phyloP scores from a whole-genome alignment of 2,797 vertebrate genomes.

The Pseudochaenichthys georgianus region DNA sequence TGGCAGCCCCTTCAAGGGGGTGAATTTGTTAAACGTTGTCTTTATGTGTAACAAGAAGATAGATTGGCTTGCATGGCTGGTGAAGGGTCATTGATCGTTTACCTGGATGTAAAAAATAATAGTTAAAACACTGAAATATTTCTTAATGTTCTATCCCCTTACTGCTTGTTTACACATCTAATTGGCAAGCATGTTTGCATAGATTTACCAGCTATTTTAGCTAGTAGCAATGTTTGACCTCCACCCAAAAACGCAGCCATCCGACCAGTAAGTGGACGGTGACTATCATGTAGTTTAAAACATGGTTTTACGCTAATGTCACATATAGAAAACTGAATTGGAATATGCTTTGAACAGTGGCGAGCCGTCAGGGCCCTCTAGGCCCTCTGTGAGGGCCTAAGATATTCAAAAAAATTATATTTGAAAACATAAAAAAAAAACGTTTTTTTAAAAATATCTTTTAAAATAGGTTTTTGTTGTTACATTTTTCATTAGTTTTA shows the following conservation, averaged over 20 bases:
- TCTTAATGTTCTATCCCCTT: not conserved
- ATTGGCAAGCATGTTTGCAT: conserved; percentile 15
- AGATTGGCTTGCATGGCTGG: not conserved
- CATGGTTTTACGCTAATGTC: conserved; percentile 4
- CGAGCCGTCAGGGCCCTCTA: too few species aligned
- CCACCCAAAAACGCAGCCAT: conserved; percentile 28
- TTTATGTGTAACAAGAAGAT: conserved; percentile 7
- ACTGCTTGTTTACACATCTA: conserved; percentile 51
- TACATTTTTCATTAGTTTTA: too few species aligned
- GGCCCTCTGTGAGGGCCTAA: too few species aligned
- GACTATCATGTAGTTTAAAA: conserved; percentile 16
- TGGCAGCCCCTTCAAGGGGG: not conserved
- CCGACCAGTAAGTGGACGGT: conserved; percentile 10
- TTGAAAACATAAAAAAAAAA: too few species aligned
- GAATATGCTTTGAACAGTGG: too few species aligned
- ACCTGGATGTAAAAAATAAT: conserved; percentile 26
- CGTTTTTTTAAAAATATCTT: too few species aligned
- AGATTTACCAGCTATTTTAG: conserved; percentile 32
- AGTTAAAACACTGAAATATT: conserved; percentile 3
- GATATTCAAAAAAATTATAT: too few species aligned
- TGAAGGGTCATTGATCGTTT: conserved; percentile 23
- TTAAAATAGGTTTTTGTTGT: too few species aligned
- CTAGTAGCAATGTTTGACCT: conserved; percentile 17
- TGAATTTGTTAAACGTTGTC: conserved; percentile 20
- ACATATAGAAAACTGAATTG: not conserved